Evolutionary conservation across 2,113 vertebrate genomes (phyloP).

Genomic region (Bufo gargarizans): DNA sequence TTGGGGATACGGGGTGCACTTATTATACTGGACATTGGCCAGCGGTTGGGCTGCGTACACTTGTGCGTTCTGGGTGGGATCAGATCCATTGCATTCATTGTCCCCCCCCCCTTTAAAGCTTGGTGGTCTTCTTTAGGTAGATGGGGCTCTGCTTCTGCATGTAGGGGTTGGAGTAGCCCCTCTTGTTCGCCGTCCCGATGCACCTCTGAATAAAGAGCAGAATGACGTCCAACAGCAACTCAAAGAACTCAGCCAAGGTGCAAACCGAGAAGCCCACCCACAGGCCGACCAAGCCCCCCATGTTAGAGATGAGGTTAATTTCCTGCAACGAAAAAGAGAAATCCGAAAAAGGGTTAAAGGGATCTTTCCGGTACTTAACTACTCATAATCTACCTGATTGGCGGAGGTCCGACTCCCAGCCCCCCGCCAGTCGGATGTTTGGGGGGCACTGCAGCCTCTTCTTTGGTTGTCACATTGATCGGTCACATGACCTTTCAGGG

Average conservation of each 20-base stretch:
- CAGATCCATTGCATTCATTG: background rate
- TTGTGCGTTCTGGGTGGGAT: background rate
- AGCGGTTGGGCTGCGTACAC: background rate
- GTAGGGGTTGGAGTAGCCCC: slow-evolving; percentile 19
- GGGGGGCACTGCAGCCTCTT: no score
- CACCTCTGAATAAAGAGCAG: slow-evolving; percentile 49
- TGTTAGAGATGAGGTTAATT: slow-evolving; percentile 61
- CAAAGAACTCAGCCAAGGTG: slow-evolving; percentile 61
- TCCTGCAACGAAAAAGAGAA: slow-evolving; percentile 36
- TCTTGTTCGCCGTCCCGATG: background rate
- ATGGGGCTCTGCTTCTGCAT: slow-evolving; percentile 32
- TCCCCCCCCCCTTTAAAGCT: background rate
- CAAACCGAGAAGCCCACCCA: slow-evolving; percentile 63
- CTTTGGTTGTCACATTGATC: no score
- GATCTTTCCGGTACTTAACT: no score
- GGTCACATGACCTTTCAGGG: no score
- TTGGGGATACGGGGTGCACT: background rate
- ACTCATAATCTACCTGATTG: no score
- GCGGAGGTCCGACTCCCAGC: no score
- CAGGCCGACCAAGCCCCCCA: slow-evolving; percentile 61
- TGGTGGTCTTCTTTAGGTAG: slow-evolving; percentile 52
- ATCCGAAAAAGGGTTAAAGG: no score
- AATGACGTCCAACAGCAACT: slow-evolving; percentile 57
- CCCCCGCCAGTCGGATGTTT: no score
- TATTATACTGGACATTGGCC: background rate